A percentile compares a stretch with the other conserved stretches of the same genome.
Evolutionary conservation across 2,888 invertebrate genomes (phyloP).

Genomic region (Chrysomela aeneicollis): DNA sequence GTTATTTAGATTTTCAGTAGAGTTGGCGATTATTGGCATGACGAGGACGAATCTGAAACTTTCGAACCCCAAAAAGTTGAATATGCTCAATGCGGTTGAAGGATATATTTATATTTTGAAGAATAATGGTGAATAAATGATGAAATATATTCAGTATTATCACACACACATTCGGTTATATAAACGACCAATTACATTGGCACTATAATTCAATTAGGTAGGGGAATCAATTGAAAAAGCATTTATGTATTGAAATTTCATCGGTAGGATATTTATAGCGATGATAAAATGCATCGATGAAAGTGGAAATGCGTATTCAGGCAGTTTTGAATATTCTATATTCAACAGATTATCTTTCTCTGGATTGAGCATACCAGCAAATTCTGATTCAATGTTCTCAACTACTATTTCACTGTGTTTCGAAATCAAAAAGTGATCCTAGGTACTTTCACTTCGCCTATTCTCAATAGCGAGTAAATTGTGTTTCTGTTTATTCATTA

Average conservation of each 20-base stretch:
- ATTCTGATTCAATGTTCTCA: constrained; percentile 15
- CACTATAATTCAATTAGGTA: too few relatives aligned
- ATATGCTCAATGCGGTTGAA: not conserved
- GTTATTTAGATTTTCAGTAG: constrained; percentile 50
- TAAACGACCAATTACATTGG: too few relatives aligned
- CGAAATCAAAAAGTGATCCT: constrained; percentile 29
- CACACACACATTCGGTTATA: too few relatives aligned
- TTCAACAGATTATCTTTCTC: not conserved
- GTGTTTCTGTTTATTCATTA: not conserved
- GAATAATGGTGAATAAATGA: too few relatives aligned
- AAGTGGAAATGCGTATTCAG: too few relatives aligned
- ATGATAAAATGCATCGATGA: too few relatives aligned
- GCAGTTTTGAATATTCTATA: too few relatives aligned
- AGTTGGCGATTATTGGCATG: constrained; percentile 52
- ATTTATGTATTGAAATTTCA: too few relatives aligned
- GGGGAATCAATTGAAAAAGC: too few relatives aligned
- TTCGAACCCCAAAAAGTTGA: not conserved
- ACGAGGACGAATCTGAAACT: constrained; percentile 20
- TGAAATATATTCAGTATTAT: too few relatives aligned
- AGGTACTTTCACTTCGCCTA: not conserved
- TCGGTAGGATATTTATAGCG: too few relatives aligned
- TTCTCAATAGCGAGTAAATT: not conserved
- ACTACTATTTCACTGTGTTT: constrained; percentile 12
- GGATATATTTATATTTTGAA: not conserved
- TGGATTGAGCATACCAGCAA: constrained; percentile 7